These are phyloP conservation scores for Isoperla grammatica DNA, from an alignment of 2,888 invertebrate species.

Conservation along the genomic window DNA sequence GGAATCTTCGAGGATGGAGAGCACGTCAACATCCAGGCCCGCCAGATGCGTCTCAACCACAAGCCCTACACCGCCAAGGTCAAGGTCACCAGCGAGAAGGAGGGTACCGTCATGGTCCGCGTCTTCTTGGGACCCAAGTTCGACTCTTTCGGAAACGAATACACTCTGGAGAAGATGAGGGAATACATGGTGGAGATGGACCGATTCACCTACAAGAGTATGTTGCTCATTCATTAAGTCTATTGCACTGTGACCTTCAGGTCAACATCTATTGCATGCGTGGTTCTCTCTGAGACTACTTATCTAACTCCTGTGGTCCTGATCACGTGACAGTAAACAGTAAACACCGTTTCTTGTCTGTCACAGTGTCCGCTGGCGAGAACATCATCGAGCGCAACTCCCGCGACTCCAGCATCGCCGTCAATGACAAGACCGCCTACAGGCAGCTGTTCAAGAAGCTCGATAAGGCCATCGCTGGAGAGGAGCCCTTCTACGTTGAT, in stretches of 20 bases:
- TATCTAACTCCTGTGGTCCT: too few relatives aligned
- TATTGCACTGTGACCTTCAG: too few relatives aligned
- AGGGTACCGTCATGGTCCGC: constrained; percentile 56
- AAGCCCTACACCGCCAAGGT: constrained; percentile 55
- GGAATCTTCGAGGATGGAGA: constrained; percentile 43
- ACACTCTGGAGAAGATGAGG: constrained; percentile 53
- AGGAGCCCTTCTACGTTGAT: constrained; percentile 47
- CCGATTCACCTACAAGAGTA: constrained; percentile 52
- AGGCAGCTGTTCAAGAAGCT: constrained; percentile 59
- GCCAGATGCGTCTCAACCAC: constrained; percentile 60
- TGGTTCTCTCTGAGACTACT: too few relatives aligned
- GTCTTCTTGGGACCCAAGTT: constrained; percentile 66
- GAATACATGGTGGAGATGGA: constrained; percentile 61
- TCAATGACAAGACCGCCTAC: constrained; percentile 58
- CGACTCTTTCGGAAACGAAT: constrained; percentile 51
- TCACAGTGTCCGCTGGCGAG: constrained; percentile 51
- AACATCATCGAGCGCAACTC: constrained; percentile 65
- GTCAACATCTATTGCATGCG: too few relatives aligned
- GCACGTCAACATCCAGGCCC: constrained; percentile 41
- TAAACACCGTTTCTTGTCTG: not conserved
- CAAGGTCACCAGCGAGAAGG: constrained; percentile 52
- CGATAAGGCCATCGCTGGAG: constrained; percentile 49
- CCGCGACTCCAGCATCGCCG: constrained; percentile 57
- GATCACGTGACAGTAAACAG: too few relatives aligned
- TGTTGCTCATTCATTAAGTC: too few relatives aligned